Base-by-base conservation (phyloP, 2,113 vertebrate species). In the Struthidea cinerea region DNA sequence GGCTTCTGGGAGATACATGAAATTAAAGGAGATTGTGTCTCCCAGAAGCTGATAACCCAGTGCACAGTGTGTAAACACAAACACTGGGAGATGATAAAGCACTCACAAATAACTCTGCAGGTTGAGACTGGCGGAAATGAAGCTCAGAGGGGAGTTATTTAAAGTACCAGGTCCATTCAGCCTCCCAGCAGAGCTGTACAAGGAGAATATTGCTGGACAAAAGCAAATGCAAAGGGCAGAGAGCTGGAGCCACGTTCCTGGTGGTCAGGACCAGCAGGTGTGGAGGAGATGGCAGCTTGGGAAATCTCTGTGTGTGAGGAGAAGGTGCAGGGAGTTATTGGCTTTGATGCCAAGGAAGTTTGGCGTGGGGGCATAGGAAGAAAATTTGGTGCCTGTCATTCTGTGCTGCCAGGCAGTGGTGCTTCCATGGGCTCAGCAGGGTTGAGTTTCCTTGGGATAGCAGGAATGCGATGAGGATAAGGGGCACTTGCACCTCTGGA, bases 21-120 rank as follows among this genome's bases (percentile, higher is more conserved):
- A 95, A 92, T 93, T 77, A 96, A 67, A 87, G 91, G 89, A 90
- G 93, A 88, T 94, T 63, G 86, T 77, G 83, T 94, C 95, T 94
- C 84, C 64, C 89, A 92, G 91, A 63, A 89, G 94, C 93, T 74
- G 94, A 92, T 94, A 92, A 89, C 84, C 46, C 89, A 63, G 73
- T 14, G 50, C 41, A 67, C 76, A 33, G 76, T 5, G 50, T 94
- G 94, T 88, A 59, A 95, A 78, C 91, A 92, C 87, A 74, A 84
- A 81, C 42, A 27, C 79, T 24, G 70, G 23, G 46, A 19, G 77
- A 55, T 80, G 86, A 90, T 89, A 68, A 89, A 92, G 89, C 35
- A 15, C 86, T 89, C 56, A 8, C 73, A 77, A 86, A 68, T 73
- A 84, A 88, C 74, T 81, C 80, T 84, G 90, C 93, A 91, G 91